Percentiles rank a stretch among this genome's conserved stretches.
Conservation (phyloP, 2,888 invertebrate genomes). For the Cephus pygmeus region DNA sequence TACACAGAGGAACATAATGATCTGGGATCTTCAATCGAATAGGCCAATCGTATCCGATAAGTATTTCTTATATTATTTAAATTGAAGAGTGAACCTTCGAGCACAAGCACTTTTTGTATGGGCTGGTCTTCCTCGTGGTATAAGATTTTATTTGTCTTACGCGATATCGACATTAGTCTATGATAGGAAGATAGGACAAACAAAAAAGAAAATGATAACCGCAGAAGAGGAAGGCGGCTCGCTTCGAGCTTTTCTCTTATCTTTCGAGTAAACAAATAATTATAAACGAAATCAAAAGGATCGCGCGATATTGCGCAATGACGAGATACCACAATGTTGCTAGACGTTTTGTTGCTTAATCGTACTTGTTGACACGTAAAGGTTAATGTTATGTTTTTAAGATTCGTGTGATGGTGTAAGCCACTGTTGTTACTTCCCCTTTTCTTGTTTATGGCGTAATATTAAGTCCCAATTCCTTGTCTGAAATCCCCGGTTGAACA, state of each 20-base stretch:
- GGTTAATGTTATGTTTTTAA: background rate
- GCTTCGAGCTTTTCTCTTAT: background rate
- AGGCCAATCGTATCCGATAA: background rate
- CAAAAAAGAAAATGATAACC: background rate
- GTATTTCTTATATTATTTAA: background rate
- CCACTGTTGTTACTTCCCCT: constrained; percentile 16
- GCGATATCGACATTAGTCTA: background rate
- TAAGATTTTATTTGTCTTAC: background rate
- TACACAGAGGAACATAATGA: background rate
- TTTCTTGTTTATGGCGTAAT: constrained; percentile 2
- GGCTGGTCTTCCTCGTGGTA: background rate
- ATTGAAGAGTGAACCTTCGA: background rate
- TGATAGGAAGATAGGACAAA: background rate
- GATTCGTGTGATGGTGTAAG: constrained; percentile 19
- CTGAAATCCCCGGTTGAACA: background rate
- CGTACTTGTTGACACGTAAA: constrained; percentile 1
- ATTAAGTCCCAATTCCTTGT: background rate
- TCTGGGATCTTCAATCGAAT: background rate
- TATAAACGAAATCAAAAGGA: background rate
- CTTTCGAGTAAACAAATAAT: background rate
- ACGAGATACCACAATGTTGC: background rate
- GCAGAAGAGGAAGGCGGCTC: background rate
- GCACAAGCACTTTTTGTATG: background rate
- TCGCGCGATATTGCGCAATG: background rate
- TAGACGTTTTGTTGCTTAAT: constrained; percentile 7